Base-by-base conservation (phyloP, 1,140 invertebrate genomes). In the Oncopodura yosiiana region DNA sequence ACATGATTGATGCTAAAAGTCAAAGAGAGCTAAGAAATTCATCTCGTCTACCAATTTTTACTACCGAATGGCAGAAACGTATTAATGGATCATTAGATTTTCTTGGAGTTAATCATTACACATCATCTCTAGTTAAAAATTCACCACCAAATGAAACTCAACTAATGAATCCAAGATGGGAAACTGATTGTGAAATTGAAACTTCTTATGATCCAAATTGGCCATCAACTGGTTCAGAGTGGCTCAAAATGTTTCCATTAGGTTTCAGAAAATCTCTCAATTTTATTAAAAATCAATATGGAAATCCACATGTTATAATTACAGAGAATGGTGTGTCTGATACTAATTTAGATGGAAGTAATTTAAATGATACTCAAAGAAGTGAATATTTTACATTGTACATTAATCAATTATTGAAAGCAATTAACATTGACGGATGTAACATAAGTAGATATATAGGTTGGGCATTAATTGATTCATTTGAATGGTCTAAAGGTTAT, bases 211-310 rank as follows among this genome's bases (percentile, higher is more conserved):
- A 12, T 27, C 27, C n/a, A 51, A 51, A 19, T 14, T 2, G 3
- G 14, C 36, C 5, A 23, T 49, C 21, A 42, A 36, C 19, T 41
- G 36, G 18, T 8, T 49, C 8, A 8, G 8, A 34, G 8, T 34
- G 32, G 32, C 32, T 34, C n/a, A 34, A 34, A 34, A n/a, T 34
- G 8, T 8, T 68, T 4, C 72, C 73, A 5, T 69, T 63, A 49
- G 70, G 70, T 3, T 44, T 73, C 4, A 56, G 72, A 6, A 67
- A 62, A 21, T 62, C 68, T 29, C 46, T 74, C 23, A 69, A 69
- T 23, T 73, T 68, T 68, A 65, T 73, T 24, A 53, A 50, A 30
- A 41, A 19, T 1, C 32, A 55, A 2, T 64, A 62, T 26, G 41
- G 27, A 16, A 64, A 64, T 39, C 50, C 60, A 1, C 36, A 54